phyloP scores from a whole-genome alignment of 2,797 vertebrate genomes.

The Halcyon smyrnensis region DNA sequence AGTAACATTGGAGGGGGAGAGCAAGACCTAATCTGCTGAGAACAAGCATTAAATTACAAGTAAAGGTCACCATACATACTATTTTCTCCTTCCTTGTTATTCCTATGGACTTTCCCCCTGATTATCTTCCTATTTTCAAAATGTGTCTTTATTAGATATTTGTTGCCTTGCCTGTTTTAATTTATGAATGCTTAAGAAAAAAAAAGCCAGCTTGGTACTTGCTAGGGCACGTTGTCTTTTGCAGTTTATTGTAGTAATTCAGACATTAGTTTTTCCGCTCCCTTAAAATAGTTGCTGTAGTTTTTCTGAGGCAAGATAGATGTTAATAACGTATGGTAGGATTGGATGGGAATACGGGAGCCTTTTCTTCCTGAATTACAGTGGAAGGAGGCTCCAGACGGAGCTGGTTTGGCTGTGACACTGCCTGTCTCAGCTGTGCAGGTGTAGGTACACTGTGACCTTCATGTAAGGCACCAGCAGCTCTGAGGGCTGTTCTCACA shows the following conservation, averaged over 20 bases:
- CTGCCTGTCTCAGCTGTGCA: not conserved
- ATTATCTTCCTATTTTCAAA: not conserved
- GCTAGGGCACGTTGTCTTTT: not conserved
- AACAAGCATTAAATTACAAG: not conserved
- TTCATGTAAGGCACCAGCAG: not conserved
- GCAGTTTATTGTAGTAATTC: not conserved
- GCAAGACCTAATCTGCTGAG: not conserved
- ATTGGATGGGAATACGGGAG: not conserved
- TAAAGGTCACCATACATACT: not conserved
- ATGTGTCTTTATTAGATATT: not conserved
- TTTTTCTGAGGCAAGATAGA: not conserved
- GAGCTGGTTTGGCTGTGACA: not conserved
- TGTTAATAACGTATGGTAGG: fast-evolving
- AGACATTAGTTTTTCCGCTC: not conserved
- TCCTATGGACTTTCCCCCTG: not conserved
- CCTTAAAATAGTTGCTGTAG: not conserved
- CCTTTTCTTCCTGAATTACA: not conserved
- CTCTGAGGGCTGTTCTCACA: not conserved
- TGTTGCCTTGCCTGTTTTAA: not conserved
- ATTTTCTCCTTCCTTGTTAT: not conserved
- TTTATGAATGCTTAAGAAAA: not conserved
- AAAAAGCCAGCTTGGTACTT: not conserved
- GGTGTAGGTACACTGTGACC: conserved; percentile 23
- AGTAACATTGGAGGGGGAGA: not conserved
- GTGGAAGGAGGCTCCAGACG: not conserved